Base-by-base conservation (phyloP, 2,888 invertebrate genomes). In the Atethmia centrago region DNA sequence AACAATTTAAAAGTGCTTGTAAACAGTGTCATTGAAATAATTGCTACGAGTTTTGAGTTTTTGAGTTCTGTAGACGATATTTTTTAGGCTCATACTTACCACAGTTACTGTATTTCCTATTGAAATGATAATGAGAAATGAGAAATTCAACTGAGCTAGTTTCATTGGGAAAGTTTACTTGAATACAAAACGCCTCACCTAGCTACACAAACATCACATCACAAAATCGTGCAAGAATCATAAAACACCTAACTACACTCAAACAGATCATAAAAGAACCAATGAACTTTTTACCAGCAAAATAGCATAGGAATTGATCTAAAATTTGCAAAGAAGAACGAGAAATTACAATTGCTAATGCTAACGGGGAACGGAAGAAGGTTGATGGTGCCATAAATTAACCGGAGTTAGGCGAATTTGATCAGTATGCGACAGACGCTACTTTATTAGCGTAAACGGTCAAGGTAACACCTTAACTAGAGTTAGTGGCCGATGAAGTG, bases 301-400 rank as follows among this genome's bases (percentile, higher is more conserved):
- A 82, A 66, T n/a, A 58, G 80, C 64, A 63, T 83, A 69, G 53
- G 49, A 74, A 74, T 77, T 59, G 68, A 55, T 63, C 53, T 51
- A 65, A 83, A 79, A 84, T 84, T 69, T 53, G 84, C 71, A 62
- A 71, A 59, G 63, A 80, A 75, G 42, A 71, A 14, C 40, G 5
- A 73, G 71, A 80, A 82, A 88, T 90, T 87, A 85, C 80, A 85
- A 89, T 88, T 90, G 85, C 85, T 78, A 87, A 88, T 87, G 31
- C 42, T 80, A 83, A 84, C 82, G 76, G 82, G 56, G 58, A 79
- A 69, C 79, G 76, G 73, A 83, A 81, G 79, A 74, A 84, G 87
- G 89, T 87, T 85, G 85, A 82, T 84, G 71, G 63, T 77, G 69
- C 82, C 81, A 88, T 87, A 84, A 87, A 90, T 88, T 87, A 78